Base-by-base conservation (phyloP, 2,888 invertebrate species). In the Hanleya hanleyi region DNA sequence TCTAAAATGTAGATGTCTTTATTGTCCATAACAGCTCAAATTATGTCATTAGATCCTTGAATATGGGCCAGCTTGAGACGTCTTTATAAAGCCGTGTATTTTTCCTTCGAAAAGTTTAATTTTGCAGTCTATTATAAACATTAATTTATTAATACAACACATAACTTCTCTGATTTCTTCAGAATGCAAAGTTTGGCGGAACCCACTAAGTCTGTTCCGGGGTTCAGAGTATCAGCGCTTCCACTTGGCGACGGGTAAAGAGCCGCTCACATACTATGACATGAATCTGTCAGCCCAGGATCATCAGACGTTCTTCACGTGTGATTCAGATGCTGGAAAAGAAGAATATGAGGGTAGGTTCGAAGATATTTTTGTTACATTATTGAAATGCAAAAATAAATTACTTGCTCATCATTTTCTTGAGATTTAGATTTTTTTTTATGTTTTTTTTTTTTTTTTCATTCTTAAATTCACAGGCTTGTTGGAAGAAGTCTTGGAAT, bases 221-320 rank as follows among this genome's bases (percentile, higher is more conserved):
- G 99, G 98, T 6, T 96, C 98, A 0, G 99, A 99, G 90, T 99
- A 99, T 91, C 96, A 96, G 83, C 93, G 98, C n/a, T 97, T 97
- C 90, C 96, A 95, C 90, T 95, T 95, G 94, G 94, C 95, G 0
- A 96, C 96, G 1, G 95, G 95, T 82, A 96, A 97, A 87, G 97
- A 99, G 83, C 98, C 99, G 0, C 93, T 99, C 57, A 99, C 99
- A 0, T 99, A 97, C 91, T 98, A 99, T 91, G 99, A 99, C 89
- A 98, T 99, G 98, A 99, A 99, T 91, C 92, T 99, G 61, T 97
- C 98, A 0, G 98, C 99, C 29, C 98, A 99, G 92, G 99, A 99
- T 92, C 99, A 99, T 91, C 98, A 98, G 91, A 97, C 96, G 4
- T 96, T 97, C 91, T 97, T 97, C 88, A 97, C 96, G 0, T 96